These are phyloP conservation scores for Xylocopa sonorina DNA, from an alignment of 1,140 invertebrate genomes.

Conservation along the genomic window DNA sequence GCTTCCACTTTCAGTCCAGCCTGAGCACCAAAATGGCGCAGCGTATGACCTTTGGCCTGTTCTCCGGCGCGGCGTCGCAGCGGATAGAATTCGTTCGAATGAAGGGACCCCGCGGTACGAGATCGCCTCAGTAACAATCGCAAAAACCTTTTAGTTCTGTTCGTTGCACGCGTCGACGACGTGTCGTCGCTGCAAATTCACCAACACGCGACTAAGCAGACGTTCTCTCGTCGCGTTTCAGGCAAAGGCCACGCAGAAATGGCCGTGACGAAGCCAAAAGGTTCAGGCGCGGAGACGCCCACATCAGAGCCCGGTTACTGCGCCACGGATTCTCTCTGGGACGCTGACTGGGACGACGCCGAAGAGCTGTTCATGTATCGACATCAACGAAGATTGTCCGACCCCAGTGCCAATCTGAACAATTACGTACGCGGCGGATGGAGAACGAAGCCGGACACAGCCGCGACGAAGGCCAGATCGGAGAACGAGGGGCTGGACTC, in stretches of 20 bases:
- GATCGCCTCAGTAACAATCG: no score
- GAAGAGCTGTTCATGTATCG: constrained; percentile 92
- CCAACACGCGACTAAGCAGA: no score
- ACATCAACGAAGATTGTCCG: constrained; percentile 93
- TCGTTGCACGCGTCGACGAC: no score
- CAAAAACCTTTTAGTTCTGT: no score
- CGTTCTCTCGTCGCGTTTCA: constrained; percentile 16
- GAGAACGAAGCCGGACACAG: constrained; percentile 85
- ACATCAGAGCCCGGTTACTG: constrained; percentile 95
- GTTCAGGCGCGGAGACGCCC: constrained; percentile 95
- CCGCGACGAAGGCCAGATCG: constrained; percentile 89
- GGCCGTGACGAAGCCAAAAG: constrained; percentile 96
- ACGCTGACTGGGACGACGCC: constrained; percentile 93
- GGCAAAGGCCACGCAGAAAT: constrained; percentile 98
- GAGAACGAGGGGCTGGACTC: constrained; percentile 95
- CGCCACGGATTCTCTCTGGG: constrained; percentile 90
- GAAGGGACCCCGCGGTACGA: constrained; percentile 93
- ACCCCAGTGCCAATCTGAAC: constrained; percentile 96
- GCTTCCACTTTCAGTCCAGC: constrained; percentile 88
- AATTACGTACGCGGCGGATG: constrained; percentile 93
- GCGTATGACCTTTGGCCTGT: constrained; percentile 96
- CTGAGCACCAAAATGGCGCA: constrained; percentile 97
- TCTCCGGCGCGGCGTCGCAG: constrained; percentile 89
- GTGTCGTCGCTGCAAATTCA: no score
- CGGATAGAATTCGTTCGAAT: constrained; percentile 98